Evolutionary conservation across 2,797 vertebrate genomes (phyloP), one percentile per base, ranked within the genome.

Genomic region (Enteromius afrohamiltoni): DNA sequence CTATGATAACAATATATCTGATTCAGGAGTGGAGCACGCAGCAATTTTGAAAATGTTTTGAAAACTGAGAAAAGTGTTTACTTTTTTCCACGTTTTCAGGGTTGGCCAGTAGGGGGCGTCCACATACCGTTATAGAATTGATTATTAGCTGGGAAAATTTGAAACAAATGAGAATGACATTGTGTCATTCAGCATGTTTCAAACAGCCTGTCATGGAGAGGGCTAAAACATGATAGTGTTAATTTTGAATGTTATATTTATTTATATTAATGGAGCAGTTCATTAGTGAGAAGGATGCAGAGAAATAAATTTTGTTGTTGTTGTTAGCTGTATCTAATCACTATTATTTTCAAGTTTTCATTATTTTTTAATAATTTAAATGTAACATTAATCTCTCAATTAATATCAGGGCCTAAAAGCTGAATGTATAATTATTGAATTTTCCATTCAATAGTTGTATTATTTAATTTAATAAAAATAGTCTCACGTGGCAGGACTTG

Each of bases 91-190:
- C n/a, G 2, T 34, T 49, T 31, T 16, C 13, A 34, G 9, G 62
- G 7, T 45, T 77, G 10, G 62, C 4, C 81, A 83, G 1, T 68
- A 83, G 81, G 71, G 60, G 73, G 73, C 81, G 37, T n/a, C 47
- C 6, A 58, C 26, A 14, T 1, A 58, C 49, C 7, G 4, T 68
- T 53, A 1, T 26, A 40, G 3, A 68, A 67, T n/a, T 67, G 8
- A 8, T 8, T 2, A 1, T 31, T 6, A 3, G n/a, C 10, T 6
- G 37, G 45, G 6, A 21, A n/a, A 47, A 17, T 14, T 16, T 42
- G 47, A 6, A 9, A 21, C 4, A 14, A 7, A 58, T 29, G n/a
- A 49, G 62, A 51, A 29, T 49, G n/a, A 19, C 13, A 1, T 4
- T 37, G 13, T 47, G 21, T 6, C 2, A 45, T 4, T 34, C 11